These are phyloP conservation scores for Leucania comma DNA, from an alignment of 2,888 invertebrate genomes.

Conservation along the genomic window DNA sequence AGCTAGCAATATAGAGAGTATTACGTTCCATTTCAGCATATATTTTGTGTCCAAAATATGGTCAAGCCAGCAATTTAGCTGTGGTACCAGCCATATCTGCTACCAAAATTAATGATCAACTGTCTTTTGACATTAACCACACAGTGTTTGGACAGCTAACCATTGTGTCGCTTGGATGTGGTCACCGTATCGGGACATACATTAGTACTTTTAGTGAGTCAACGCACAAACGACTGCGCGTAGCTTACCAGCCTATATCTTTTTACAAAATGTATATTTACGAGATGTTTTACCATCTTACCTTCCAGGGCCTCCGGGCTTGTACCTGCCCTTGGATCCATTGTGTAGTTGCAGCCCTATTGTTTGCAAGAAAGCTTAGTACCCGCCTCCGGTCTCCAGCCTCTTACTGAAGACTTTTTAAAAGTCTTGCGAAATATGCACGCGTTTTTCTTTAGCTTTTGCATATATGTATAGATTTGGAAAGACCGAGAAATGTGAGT, in stretches of 20 bases:
- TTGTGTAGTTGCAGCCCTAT: constrained; percentile 46
- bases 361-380: constrained; percentile 43
- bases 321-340: constrained; percentile 35
- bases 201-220: constrained; percentile 43
- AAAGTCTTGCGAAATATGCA: constrained; percentile 33
- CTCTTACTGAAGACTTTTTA: constrained; percentile 11
- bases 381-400: constrained; percentile 13
- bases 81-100: constrained; percentile 4
- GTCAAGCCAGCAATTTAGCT: neutral
- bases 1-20: no score
- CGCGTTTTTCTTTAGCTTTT: constrained; percentile 26
- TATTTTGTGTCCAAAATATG: constrained; percentile 7
- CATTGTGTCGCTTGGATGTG: constrained; percentile 29
- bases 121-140: constrained; percentile 3
- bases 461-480: constrained; percentile 43
- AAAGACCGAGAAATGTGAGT: constrained; percentile 20
- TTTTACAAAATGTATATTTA: constrained; percentile 22
- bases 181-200: constrained; percentile 23
- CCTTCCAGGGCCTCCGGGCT: constrained; percentile 33
- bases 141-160: constrained; percentile 1
- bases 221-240: constrained; percentile 10
- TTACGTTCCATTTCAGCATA: no score
- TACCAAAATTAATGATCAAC: constrained; percentile 7
- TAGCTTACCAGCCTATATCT: constrained; percentile 1
- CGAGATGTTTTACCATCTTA: constrained; percentile 10